phyloP scores from a whole-genome alignment of 2,888 invertebrate genomes.

The Himalopsyche japonica region DNA sequence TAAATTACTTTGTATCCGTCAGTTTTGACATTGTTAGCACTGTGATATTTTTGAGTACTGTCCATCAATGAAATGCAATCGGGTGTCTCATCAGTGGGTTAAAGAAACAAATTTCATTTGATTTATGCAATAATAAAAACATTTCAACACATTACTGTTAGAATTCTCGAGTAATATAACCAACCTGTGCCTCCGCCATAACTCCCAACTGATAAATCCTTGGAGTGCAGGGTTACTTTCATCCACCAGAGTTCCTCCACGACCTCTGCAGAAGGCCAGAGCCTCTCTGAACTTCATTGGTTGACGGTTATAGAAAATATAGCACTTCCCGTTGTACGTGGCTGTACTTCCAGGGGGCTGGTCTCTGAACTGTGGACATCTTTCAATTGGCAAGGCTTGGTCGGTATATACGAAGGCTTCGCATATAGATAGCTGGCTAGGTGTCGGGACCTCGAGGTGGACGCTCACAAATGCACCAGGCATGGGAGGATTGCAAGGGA shows the following conservation, averaged over 20 bases:
- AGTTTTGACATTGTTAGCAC: too few species aligned
- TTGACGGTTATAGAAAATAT: slow-evolving; percentile 89
- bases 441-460: slow-evolving; percentile 76
- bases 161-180: neutral
- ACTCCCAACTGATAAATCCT: slow-evolving; percentile 93
- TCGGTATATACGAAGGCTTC: slow-evolving; percentile 95
- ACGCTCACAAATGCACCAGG: slow-evolving; percentile 93
- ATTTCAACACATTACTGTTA: too few species aligned
- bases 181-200: slow-evolving; percentile 85
- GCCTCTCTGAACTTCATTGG: slow-evolving; percentile 81
- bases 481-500: slow-evolving; percentile 94
- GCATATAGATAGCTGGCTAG: slow-evolving; percentile 83
- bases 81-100: too few species aligned
- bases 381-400: slow-evolving; percentile 85
- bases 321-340: slow-evolving; percentile 93
- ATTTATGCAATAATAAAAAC: too few species aligned
- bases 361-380: slow-evolving; percentile 90
- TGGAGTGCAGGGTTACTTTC: slow-evolving; percentile 93
- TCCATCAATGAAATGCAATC: too few species aligned
- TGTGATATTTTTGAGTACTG: too few species aligned
- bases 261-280: slow-evolving; percentile 74
- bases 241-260: slow-evolving; percentile 85
- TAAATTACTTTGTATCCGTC: too few species aligned
- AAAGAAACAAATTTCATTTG: too few species aligned
- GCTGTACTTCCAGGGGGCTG: slow-evolving; percentile 92